Base-by-base conservation (phyloP, 1,140 invertebrate genomes). In the Panulirus ornatus region DNA sequence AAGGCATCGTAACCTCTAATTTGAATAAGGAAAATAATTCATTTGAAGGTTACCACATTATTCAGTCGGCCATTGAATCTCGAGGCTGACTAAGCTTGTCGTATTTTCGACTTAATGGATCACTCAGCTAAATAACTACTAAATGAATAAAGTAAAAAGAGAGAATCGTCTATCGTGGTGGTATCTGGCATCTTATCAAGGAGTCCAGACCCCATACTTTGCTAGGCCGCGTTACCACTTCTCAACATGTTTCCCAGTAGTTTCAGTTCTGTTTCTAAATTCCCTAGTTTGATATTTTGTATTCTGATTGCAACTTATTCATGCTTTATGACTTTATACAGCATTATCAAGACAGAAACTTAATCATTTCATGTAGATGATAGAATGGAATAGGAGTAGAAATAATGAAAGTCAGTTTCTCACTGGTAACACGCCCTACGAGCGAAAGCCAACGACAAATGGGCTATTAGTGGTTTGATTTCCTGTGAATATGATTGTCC, bases 401-500 rank as follows among this genome's bases (percentile, higher is more conserved):
- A 14, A 40, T 34, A 27, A 36, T 22, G 81, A n/a, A n/a, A n/a
- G n/a, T n/a, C n/a, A n/a, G n/a, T n/a, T n/a, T n/a, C n/a, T n/a
- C n/a, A n/a, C 22, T 38, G 51, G 51, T n/a, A 27, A 36, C 27
- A 0, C 14, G 0, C 22, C 54, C 22, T 16, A 47, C 19, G 86
- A 88, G 14, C 86, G 78, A 88, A 88, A 51, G 27, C 14, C 22
- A 42, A 40, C 19, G 83, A 51, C 63, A 47, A 81, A 73, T 82
- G 38, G 75, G 40, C 63, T 81, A 71, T 82, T 82, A 82, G 86
- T 36, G 78, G 86, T 88, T 88, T 88, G 86, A 88, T 88, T 88
- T 88, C 86, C 86, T 88, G 86, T 88, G 86, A 82, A 88, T 88
- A 88, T 88, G 58, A 88, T 82, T 88, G 86, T 88, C 78, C 86